Percentiles rank a stretch among this genome's conserved stretches.
Conservation (phyloP, 2,113 vertebrate genomes). For the Crotalus helleri region DNA sequence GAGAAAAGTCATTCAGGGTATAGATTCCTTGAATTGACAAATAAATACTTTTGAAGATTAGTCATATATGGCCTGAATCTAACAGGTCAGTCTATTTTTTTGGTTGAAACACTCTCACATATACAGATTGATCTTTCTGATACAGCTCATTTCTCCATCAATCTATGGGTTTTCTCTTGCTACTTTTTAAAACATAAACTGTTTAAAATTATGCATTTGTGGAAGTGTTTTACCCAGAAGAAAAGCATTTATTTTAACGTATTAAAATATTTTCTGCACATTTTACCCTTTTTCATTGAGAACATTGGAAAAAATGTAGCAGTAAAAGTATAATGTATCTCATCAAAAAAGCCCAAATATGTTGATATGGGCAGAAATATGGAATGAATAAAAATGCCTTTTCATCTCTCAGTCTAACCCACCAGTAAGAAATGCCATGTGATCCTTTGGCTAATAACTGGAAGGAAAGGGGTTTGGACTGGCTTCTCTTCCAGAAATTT, state of each 20-base stretch:
- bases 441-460: neutral
- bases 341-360: neutral
- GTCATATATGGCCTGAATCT: neutral
- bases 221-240: neutral
- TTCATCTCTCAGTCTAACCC: neutral
- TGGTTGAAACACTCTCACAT: neutral
- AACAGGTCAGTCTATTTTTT: neutral
- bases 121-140: neutral
- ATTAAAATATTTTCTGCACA: neutral
- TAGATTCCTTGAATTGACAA: neutral
- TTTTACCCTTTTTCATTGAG: neutral
- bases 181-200: neutral
- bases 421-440: neutral
- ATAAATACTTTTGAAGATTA: neutral
- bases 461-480: neutral
- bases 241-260: neutral
- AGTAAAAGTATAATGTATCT: neutral
- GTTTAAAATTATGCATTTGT: neutral
- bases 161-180: neutral
- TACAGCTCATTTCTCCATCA: neutral
- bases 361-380: neutral
- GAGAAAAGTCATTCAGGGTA: neutral
- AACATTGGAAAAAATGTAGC: neutral
- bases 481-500: neutral
- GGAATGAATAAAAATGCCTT: neutral